Conservation (phyloP, 2,113 vertebrate species). For the Tachuris rubrigastra region DNA sequence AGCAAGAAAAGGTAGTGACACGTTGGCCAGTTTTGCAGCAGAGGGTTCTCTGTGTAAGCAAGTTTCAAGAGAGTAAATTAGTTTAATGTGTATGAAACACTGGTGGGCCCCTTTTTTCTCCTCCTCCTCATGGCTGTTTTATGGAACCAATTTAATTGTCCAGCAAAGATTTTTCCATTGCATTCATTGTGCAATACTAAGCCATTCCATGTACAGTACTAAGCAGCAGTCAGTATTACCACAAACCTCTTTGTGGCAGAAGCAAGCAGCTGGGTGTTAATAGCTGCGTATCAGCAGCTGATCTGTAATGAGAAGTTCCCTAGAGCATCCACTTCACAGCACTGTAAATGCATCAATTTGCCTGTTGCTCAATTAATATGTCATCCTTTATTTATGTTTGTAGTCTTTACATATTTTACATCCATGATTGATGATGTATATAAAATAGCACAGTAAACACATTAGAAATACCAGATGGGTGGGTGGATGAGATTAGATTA, state of each 20-base stretch:
- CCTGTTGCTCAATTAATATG: slow-evolving; percentile 47
- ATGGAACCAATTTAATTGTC: neutral
- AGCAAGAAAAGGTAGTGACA: rapidly evolving
- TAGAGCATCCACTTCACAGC: neutral
- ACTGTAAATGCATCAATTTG: slow-evolving; percentile 2
- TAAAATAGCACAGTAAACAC: slow-evolving; percentile 1
- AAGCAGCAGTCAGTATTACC: neutral
- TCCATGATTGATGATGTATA: slow-evolving; percentile 40
- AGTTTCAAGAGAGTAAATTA: neutral
- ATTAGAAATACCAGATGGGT: slow-evolving; percentile 37
- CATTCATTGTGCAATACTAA: neutral
- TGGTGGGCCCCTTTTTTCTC: neutral
- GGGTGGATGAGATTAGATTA: slow-evolving; percentile 19
- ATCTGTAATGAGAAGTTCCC: slow-evolving; percentile 40
- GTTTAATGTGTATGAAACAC: neutral
- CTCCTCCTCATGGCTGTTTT: neutral
- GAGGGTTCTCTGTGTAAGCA: neutral
- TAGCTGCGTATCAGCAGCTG: neutral
- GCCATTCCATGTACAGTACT: neutral
- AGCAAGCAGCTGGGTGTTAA: neutral
- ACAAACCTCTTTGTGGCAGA: neutral
- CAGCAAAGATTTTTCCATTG: neutral
- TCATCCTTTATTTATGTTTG: slow-evolving; percentile 29
- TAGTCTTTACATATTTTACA: slow-evolving; percentile 23
- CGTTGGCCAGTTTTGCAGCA: neutral